A percentile compares a stretch with the other conserved stretches of the same genome.
Conservation (phyloP, 1,140 invertebrate genomes). For the Choristoneura fumiferana region DNA sequence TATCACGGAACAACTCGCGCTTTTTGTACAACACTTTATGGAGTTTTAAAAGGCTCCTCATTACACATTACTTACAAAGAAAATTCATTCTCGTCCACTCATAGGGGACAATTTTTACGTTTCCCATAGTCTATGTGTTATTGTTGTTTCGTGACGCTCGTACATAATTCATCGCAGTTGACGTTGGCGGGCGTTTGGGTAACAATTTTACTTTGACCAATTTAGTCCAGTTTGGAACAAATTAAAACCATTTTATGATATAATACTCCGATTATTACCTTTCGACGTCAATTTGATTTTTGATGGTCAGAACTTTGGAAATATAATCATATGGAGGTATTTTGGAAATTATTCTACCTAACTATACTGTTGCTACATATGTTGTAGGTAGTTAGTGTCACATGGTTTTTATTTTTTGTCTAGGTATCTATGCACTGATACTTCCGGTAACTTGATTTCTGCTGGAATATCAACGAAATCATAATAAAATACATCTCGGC, state of each 20-base stretch:
- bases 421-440: too few species aligned
- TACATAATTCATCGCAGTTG: slow-evolving; percentile 46
- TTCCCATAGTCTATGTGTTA: slow-evolving; percentile 51
- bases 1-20: slow-evolving; percentile 54
- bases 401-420: too few species aligned
- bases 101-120: slow-evolving; percentile 71
- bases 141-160: slow-evolving; percentile 53
- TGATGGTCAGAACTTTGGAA: neutral
- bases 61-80: slow-evolving; percentile 63
- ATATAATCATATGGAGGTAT: too few species aligned
- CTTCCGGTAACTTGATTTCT: too few species aligned
- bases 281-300: slow-evolving; percentile 5
- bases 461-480: neutral
- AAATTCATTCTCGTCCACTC: slow-evolving; percentile 39
- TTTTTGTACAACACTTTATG: slow-evolving; percentile 64
- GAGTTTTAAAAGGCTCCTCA: slow-evolving; percentile 67
- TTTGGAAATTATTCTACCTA: too few species aligned
- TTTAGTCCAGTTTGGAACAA: slow-evolving; percentile 30
- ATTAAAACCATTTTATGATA: slow-evolving; percentile 43
- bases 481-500: slow-evolving; percentile 34
- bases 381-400: too few species aligned
- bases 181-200: slow-evolving; percentile 28
- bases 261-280: slow-evolving; percentile 36
- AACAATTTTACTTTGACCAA: slow-evolving; percentile 46
- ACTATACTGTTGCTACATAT: too few species aligned